Base-by-base conservation (phyloP, 2,113 vertebrate species). In the Morone chrysops region DNA sequence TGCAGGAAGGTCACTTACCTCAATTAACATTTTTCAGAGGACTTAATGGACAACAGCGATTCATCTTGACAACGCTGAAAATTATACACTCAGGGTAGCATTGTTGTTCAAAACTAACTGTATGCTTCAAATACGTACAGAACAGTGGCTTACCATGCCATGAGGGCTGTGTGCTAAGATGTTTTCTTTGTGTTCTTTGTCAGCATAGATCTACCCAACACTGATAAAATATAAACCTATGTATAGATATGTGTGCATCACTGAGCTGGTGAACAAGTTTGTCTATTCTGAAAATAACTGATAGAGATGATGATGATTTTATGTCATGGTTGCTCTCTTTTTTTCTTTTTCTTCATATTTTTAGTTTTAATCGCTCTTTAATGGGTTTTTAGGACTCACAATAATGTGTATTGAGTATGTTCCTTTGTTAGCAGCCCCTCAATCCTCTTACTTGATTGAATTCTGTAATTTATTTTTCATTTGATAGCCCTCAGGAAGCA, bases 381-480 rank as follows among this genome's bases (percentile, higher is more conserved):
- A 40, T 59, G 36, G 36, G 6, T 25, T 56, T 31, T 25, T 1
- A 10, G 1, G 8, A 69, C 38, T 25, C 25, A 36, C 43, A 61
- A 57, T 66, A 54, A 45, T 2, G 11, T 74, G 22, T 31, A 16
- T 1, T 12, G 50, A 14, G 14, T 14, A 10, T n/a, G 38, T 62
- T 56, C 14, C 25, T 38, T 69, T 43, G 40, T 38, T 7, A 41
- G 36, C 6, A 45, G 16, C 3, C 31, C 47, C 62, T 65, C 12
- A 0, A 38, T 57, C 31, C 5, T 9, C 53, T 80, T 25, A 67
- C 57, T 31, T 13, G 40, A 53, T 63, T 83, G 31, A 61, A 67
- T 70, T 51, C 62, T 56, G 40, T 60, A 14, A 75, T 84, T 80
- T 87, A 70, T 76, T 85, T 86, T 48, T 62, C 1, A 50, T 78